These are phyloP conservation scores for Hydriomena furcata DNA, from an alignment of 2,888 invertebrate genomes.

Conservation along the genomic window DNA sequence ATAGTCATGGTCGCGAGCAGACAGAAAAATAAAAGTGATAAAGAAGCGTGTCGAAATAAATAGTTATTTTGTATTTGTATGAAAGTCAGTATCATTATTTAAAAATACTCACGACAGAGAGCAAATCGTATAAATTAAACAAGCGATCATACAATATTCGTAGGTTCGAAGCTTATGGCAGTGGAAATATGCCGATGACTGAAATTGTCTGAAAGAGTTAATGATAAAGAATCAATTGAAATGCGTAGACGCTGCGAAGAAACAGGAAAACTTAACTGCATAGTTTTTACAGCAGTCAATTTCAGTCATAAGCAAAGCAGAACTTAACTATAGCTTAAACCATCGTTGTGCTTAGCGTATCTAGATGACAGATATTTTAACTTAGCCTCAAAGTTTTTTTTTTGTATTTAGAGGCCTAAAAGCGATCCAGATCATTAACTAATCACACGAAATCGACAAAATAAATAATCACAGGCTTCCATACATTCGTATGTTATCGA, in stretches of 20 bases:
- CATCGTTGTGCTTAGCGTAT: conserved; percentile 32
- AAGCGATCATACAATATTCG: conserved; percentile 19
- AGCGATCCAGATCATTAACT: conserved; percentile 31
- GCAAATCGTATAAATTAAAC: conserved; percentile 21
- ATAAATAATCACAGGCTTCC: conserved; percentile 76
- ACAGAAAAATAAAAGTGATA: no score
- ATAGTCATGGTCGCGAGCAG: no score
- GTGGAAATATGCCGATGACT: conserved; percentile 31
- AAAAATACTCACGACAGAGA: background rate
- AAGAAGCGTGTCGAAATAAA: no score
- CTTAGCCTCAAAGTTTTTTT: conserved; percentile 8
- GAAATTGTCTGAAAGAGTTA: background rate
- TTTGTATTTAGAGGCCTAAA: background rate
- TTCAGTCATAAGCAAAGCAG: conserved; percentile 39
- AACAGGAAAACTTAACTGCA: background rate
- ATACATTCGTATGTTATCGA: conserved; percentile 50
- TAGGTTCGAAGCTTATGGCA: conserved; percentile 32
- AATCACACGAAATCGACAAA: conserved; percentile 60
- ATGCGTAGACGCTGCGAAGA: background rate
- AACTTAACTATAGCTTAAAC: conserved; percentile 40
- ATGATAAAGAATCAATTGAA: background rate
- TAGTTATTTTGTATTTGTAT: no score
- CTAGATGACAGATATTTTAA: conserved; percentile 7
- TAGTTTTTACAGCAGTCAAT: conserved; percentile 7
- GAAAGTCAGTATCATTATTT: background rate